These are phyloP conservation scores for Hypothenemus hampei DNA, from an alignment of 1,140 invertebrate species.

Conservation along the genomic window DNA sequence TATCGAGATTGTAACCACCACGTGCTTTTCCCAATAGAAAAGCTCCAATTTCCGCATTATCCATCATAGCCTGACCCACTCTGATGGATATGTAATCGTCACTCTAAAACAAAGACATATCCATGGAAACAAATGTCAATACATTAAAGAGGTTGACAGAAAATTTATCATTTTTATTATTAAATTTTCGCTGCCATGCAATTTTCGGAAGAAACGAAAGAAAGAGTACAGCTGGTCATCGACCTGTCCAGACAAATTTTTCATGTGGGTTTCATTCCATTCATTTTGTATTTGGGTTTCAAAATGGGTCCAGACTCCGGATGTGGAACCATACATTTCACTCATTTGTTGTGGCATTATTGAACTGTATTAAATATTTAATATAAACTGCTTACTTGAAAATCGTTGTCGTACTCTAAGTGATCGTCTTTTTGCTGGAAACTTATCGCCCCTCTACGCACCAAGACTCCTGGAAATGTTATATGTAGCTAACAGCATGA, in stretches of 20 bases:
- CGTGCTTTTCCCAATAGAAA: conserved; percentile 32
- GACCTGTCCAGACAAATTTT: conserved; percentile 31
- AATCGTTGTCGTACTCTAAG: conserved; percentile 41
- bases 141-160: conserved; percentile 5
- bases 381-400: conserved; percentile 36
- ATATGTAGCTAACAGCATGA: neutral
- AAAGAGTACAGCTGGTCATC: conserved; percentile 32
- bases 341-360: conserved; percentile 41
- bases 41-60: conserved; percentile 37
- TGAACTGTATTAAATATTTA: conserved; percentile 12
- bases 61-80: conserved; percentile 36
- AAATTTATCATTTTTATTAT: neutral
- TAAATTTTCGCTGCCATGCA: conserved; percentile 4
- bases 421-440: conserved; percentile 38
- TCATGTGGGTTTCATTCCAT: conserved; percentile 39
- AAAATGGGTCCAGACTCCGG: conserved; percentile 37
- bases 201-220: conserved; percentile 28
- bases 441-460: conserved; percentile 45
- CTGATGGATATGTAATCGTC: conserved; percentile 48
- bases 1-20: neutral
- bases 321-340: conserved; percentile 35
- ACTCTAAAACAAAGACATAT: conserved; percentile 36
- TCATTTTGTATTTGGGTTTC: conserved; percentile 40
- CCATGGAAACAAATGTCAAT: neutral
- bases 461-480: conserved; percentile 41